These are phyloP conservation scores for Typhlichthys subterraneus DNA, from an alignment of 2,797 vertebrate genomes.

Conservation along the genomic window DNA sequence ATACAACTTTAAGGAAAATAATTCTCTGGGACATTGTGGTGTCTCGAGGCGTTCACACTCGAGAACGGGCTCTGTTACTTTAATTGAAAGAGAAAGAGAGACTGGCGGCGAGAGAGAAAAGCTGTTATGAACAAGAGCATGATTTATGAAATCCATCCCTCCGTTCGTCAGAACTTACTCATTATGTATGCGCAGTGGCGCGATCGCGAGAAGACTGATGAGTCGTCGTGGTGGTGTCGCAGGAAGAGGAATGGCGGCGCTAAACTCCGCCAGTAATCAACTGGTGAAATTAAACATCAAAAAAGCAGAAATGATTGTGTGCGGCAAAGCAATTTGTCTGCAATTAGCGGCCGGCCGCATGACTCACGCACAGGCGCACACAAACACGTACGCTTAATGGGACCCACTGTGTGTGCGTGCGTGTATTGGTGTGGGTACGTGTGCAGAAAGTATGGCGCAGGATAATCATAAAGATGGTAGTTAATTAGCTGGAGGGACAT, in stretches of 20 bases:
- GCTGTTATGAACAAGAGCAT: slow-evolving; percentile 81
- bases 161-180: slow-evolving; percentile 73
- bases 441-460: slow-evolving; percentile 49
- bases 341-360: slow-evolving; percentile 79
- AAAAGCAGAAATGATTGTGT: slow-evolving; percentile 82
- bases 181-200: slow-evolving; percentile 74
- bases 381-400: slow-evolving; percentile 63
- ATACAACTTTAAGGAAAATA: slow-evolving; percentile 57
- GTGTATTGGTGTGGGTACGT: slow-evolving; percentile 31
- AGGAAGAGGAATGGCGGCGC: slow-evolving; percentile 72
- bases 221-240: slow-evolving; percentile 59
- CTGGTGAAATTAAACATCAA: slow-evolving; percentile 83
- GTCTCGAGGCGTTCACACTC: slow-evolving; percentile 55
- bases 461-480: slow-evolving; percentile 72
- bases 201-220: slow-evolving; percentile 71
- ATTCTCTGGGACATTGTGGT: slow-evolving; percentile 54
- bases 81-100: slow-evolving; percentile 71
- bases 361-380: slow-evolving; percentile 67
- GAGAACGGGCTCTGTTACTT: slow-evolving; percentile 62
- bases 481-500: slow-evolving; percentile 74
- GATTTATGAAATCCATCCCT: slow-evolving; percentile 85
- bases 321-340: slow-evolving; percentile 83
- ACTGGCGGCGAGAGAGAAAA: slow-evolving; percentile 66
- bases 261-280: slow-evolving; percentile 81
- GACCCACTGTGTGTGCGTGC: slow-evolving; percentile 49